Conservation (phyloP, 1,140 invertebrate genomes). For the Tetramorium parvispinum region DNA sequence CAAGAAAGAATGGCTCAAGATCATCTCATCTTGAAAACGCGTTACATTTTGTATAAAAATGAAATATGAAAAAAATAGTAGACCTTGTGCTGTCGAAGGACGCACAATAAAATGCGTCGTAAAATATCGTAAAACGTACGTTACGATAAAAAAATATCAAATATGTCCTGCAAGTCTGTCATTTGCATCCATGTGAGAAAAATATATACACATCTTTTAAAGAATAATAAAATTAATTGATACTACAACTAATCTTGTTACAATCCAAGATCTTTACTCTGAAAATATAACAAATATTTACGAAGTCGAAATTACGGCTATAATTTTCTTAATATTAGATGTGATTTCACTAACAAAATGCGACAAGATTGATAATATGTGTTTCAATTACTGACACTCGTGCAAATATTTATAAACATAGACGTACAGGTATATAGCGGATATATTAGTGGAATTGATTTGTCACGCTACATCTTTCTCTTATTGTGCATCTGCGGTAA, state of each 20-base stretch:
- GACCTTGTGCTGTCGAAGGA: not conserved
- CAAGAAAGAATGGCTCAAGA: not conserved
- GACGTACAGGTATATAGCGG: not conserved
- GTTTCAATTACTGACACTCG: not conserved
- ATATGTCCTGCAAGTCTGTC: not conserved
- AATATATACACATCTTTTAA: not conserved
- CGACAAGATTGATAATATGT: not conserved
- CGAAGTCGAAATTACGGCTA: not conserved
- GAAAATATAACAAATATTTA: not conserved
- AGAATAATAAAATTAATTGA: not conserved
- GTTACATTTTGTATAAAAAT: constrained; percentile 20
- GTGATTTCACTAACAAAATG: not conserved
- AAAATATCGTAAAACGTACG: not conserved
- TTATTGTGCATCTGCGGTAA: not conserved
- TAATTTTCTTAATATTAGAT: not conserved
- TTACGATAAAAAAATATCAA: not conserved
- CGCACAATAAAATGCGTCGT: not conserved
- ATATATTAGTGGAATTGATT: constrained; percentile 19
- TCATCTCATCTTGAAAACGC: not conserved
- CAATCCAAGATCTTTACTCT: not conserved
- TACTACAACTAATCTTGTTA: not conserved
- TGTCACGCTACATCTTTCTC: not conserved
- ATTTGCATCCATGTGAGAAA: not conserved
- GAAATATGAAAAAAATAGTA: not conserved
- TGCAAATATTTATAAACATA: constrained; percentile 5